These are phyloP conservation scores for Rotaria sp. DNA, from an alignment of 2,888 invertebrate species.

Conservation along the genomic window DNA sequence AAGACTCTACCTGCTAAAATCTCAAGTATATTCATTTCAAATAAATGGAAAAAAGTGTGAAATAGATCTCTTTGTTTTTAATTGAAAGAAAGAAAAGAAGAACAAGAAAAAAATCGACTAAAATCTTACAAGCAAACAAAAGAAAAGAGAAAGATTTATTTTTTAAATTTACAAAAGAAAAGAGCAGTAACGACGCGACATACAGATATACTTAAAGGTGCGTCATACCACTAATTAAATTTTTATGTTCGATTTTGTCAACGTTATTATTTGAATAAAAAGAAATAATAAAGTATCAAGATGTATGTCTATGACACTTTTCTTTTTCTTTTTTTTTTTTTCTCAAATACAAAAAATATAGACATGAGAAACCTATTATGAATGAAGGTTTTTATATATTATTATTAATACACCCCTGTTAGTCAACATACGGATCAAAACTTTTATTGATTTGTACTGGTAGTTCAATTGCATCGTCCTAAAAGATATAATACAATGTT, in stretches of 20 bases:
- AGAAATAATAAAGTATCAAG: no score
- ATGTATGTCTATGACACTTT: no score
- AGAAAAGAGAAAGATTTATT: not conserved
- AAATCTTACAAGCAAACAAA: not conserved
- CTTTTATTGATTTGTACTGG: slow-evolving; percentile 14
- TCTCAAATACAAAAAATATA: no score
- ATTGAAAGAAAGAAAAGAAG: not conserved
- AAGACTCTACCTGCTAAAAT: not conserved
- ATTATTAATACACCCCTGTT: not conserved
- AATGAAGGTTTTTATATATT: not conserved
- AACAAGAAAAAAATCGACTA: no score
- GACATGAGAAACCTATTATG: no score
- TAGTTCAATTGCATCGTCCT: slow-evolving; percentile 13
- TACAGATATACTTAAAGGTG: no score
- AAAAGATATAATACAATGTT: not conserved
- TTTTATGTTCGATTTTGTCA: no score
- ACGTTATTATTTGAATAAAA: no score
- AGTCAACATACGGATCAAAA: not conserved
- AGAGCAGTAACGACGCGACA: no score
- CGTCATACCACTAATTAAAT: no score
- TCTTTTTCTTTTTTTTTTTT: no score
- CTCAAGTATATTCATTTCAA: not conserved
- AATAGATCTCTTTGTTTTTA: not conserved
- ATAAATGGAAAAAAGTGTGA: not conserved
- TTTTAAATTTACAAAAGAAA: no score